phyloP scores from a whole-genome alignment of 2,113 vertebrate species.

The Crotophaga sulcirostris region DNA sequence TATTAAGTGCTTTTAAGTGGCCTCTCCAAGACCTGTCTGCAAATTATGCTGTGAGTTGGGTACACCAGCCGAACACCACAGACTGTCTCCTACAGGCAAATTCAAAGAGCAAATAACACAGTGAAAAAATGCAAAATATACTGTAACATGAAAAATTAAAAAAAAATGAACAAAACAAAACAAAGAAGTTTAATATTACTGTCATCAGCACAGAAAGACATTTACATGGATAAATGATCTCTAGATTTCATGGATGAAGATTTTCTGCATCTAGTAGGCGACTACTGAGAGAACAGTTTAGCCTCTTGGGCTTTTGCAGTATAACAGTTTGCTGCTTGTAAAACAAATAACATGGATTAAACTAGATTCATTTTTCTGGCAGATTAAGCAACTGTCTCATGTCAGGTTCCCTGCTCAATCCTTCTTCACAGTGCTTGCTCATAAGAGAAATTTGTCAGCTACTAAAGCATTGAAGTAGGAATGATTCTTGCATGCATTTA shows the following conservation, averaged over 20 bases:
- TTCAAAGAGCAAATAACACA: background rate
- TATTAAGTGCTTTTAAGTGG: background rate
- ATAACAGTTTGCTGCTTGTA: background rate
- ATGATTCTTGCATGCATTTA: background rate
- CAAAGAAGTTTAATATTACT: background rate
- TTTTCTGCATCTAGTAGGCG: background rate
- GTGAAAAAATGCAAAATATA: background rate
- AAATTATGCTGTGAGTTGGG: background rate
- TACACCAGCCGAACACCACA: background rate
- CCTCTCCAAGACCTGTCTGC: background rate
- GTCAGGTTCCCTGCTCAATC: background rate
- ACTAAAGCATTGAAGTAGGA: background rate
- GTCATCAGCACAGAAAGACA: background rate
- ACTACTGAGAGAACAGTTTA: background rate
- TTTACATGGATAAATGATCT: background rate
- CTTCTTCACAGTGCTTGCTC: background rate
- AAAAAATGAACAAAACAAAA: no score
- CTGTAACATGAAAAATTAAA: background rate
- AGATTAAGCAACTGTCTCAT: constrained; percentile 17
- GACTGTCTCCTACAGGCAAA: background rate
- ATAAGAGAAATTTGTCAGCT: constrained; percentile 6
- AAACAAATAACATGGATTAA: constrained; percentile 33
- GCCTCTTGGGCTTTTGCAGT: background rate
- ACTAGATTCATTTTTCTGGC: constrained; percentile 3
- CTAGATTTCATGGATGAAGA: background rate